Conservation (phyloP, 2,888 invertebrate genomes). For the Drosophila niveifrons region DNA sequence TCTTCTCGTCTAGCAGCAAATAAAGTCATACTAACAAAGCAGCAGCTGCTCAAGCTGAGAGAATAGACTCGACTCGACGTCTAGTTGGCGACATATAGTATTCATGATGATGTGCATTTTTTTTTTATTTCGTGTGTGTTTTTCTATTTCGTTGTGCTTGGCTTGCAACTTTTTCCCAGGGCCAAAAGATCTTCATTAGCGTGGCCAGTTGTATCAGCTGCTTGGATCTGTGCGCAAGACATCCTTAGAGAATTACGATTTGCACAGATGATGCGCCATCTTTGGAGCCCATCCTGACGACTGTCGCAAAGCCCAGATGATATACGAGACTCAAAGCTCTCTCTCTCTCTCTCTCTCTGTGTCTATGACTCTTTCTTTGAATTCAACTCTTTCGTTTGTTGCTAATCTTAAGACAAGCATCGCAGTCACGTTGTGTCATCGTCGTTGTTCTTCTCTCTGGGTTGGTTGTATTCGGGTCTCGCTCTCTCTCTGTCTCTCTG, state of each 20-base stretch:
- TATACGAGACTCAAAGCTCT: conserved; percentile 39
- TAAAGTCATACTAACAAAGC: conserved; percentile 56
- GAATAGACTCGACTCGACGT: too few relatives aligned
- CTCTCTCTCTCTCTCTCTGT: neutral
- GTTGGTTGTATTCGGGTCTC: conserved; percentile 10
- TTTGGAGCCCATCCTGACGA: conserved; percentile 40
- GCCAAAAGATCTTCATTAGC: conserved; percentile 71
- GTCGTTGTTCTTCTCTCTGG: conserved; percentile 13
- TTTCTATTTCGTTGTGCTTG: neutral
- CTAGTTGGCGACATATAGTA: conserved; percentile 10
- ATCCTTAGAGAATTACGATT: conserved; percentile 66
- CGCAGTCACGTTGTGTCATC: conserved; percentile 78
- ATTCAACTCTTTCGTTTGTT: neutral
- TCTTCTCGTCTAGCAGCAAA: conserved; percentile 45
- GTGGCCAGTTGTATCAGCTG: conserved; percentile 44
- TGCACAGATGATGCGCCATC: conserved; percentile 43
- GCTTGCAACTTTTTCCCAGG: conserved; percentile 65
- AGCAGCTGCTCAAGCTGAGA: conserved; percentile 50
- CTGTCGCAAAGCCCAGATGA: conserved; percentile 34
- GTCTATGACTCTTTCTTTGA: neutral
- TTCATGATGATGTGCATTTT: conserved; percentile 53
- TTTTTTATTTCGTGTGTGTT: conserved; percentile 1
- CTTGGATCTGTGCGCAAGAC: conserved; percentile 47
- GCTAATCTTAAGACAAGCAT: conserved; percentile 80
- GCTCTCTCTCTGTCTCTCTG: neutral